Evolutionary conservation across 1,140 invertebrate species (phyloP).

Genomic region (Orussus abietinus): DNA sequence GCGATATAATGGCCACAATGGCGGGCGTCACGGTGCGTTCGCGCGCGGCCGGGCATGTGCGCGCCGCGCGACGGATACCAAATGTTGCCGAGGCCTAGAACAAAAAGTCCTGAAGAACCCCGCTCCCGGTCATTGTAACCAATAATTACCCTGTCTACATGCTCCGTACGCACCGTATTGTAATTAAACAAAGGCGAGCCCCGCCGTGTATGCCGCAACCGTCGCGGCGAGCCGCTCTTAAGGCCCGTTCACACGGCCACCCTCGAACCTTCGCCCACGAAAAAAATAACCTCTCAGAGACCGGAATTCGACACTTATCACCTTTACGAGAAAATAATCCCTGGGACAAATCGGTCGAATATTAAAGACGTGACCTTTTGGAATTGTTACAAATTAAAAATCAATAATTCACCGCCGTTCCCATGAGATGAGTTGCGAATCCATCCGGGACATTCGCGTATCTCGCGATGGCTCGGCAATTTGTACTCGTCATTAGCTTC

Average conservation of each 20-base stretch:
- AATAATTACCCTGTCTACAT: conserved; percentile 41
- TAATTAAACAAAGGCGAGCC: conserved; percentile 45
- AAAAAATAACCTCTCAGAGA: too few relatives aligned
- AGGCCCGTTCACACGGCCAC: conserved; percentile 10
- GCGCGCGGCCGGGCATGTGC: conserved; percentile 14
- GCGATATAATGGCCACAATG: conserved; percentile 34
- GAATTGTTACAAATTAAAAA: too few relatives aligned
- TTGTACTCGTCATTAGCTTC: too few relatives aligned
- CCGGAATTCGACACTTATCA: too few relatives aligned
- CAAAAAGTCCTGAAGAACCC: conserved; percentile 27
- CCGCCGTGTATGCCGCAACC: conserved; percentile 21
- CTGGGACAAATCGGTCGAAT: too few relatives aligned
- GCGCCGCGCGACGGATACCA: conserved; percentile 30
- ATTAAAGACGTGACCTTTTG: too few relatives aligned
- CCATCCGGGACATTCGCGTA: too few relatives aligned
- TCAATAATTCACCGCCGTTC: too few relatives aligned
- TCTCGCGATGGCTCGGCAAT: too few relatives aligned
- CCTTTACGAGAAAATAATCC: conserved; percentile 3
- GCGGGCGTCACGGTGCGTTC: conserved; percentile 18
- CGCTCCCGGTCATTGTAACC: conserved; percentile 36
- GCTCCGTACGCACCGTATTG: conserved; percentile 30
- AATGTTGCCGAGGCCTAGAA: conserved; percentile 44
- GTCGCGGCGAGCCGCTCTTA: conserved; percentile 20
- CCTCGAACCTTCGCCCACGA: background rate
- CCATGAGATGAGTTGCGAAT: too few relatives aligned